Evolutionary conservation across 2,113 vertebrate genomes (phyloP).

Genomic region (Bubo blakistoni): DNA sequence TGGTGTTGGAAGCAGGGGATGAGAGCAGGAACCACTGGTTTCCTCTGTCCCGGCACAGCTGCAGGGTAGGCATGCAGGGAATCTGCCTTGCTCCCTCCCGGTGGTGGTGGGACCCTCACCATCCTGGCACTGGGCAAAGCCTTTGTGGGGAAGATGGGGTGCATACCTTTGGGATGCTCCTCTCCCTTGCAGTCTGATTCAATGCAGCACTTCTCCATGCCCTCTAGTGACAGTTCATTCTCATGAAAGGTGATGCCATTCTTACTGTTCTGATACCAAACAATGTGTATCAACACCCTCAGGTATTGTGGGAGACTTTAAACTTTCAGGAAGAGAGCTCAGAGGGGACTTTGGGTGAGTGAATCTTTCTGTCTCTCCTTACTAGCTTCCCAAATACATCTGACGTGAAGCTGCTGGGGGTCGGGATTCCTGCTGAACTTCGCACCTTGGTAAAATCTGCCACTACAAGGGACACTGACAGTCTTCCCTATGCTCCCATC

Average conservation of each 20-base stretch:
- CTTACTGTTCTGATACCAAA: not conserved
- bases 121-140: accelerated
- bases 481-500: not conserved
- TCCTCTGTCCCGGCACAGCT: not conserved
- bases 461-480: not conserved
- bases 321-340: not conserved
- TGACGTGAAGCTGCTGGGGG: not conserved
- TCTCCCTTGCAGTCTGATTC: not conserved
- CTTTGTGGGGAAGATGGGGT: not conserved
- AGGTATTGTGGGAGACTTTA: not conserved
- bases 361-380: not conserved
- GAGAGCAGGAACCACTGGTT: not conserved
- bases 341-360: not conserved
- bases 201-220: not conserved
- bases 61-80: not conserved
- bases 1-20: accelerated
- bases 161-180: not conserved
- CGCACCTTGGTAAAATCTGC: not conserved
- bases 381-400: not conserved
- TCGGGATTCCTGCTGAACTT: not conserved
- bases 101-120: not conserved
- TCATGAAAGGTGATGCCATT: not conserved
- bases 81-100: not conserved
- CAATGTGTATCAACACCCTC: not conserved
- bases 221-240: not conserved